Base-by-base conservation (phyloP, 2,113 vertebrate genomes). In the Chaetops frenatus region DNA sequence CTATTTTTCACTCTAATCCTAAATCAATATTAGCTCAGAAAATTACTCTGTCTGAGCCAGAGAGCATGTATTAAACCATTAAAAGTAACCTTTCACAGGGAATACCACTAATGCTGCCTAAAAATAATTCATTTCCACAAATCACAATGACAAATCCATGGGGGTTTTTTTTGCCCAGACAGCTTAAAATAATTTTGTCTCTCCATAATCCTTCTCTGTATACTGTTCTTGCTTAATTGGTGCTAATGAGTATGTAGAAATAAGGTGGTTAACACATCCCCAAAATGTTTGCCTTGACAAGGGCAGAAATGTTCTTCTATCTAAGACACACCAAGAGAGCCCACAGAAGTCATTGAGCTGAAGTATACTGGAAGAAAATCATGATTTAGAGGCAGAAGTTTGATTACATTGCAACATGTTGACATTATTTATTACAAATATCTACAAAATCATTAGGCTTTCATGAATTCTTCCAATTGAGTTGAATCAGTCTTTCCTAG, bases 1-100 rank as follows among this genome's bases (percentile, higher is more conserved):
- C 48, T 92, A 58, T 87, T 95, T 95, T 82, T 91, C 87, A 90
- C 35, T 72, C 45, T 85, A 92, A 91, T 76, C 33, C 65, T 89
- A 84, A 89, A 3, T 69, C 72, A 95, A 56, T 79, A 80, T 83
- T 91, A 70, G 58, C 38, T 81, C 28, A 60, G 58, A 82, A 23
- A 61, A 82, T 61, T 66, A 77, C 83, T 93, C 78, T 66, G 57
- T 88, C 67, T 74, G 48, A 82, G 13, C 38, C 54, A 50, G 29
- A 76, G 25, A 81, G 10, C 40, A 81, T 38, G 19, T 31, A 69
- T 69, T 89, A 91, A 35, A 79, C 27, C 35, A 70, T 38, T 85
- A 73, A 69, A 90, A 66, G 62, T 54, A 86, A 89, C n/a, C 23
- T 70, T 62, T 78, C 9, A 3, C 58, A 66, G 29, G 15, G 15